These are phyloP conservation scores for Petrocephalus microphthalmus DNA, from an alignment of 2,113 vertebrate genomes.

Conservation along the genomic window DNA sequence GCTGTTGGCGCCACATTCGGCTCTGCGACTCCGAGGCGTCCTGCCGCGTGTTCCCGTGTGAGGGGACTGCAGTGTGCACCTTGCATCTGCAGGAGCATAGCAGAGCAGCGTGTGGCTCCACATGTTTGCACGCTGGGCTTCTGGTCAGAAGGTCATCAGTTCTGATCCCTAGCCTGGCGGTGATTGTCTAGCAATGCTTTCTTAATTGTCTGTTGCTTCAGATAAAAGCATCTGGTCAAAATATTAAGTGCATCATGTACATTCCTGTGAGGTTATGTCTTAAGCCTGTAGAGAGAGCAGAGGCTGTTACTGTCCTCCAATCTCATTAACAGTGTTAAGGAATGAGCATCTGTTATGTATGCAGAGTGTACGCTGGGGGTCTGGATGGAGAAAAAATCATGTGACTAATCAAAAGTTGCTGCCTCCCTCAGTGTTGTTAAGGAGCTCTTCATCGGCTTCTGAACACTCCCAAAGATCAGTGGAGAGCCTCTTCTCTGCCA, in stretches of 20 bases:
- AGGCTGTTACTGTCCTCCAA: not conserved
- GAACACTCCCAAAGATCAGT: slow-evolving; percentile 71
- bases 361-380: not conserved
- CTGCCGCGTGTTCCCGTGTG: not conserved
- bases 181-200: not conserved
- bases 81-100: not conserved
- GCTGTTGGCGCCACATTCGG: not conserved
- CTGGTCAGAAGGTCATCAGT: not conserved
- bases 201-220: not conserved
- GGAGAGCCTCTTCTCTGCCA: slow-evolving; percentile 77
- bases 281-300: not conserved
- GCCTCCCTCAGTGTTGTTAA: slow-evolving; percentile 58
- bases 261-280: not conserved
- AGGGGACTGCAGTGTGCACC: not conserved
- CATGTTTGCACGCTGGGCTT: not conserved
- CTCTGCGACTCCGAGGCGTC: not conserved
- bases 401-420: slow-evolving; percentile 23
- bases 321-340: not conserved
- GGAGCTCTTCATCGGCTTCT: slow-evolving; percentile 67
- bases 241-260: not conserved
- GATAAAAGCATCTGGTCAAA: not conserved
- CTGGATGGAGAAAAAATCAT: not conserved
- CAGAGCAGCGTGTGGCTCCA: not conserved
- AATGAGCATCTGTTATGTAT: slow-evolving; percentile 13
- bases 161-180: not conserved